These are phyloP conservation scores for Petrocephalus sullivani DNA, from an alignment of 2,797 vertebrate genomes.

Conservation along the genomic window DNA sequence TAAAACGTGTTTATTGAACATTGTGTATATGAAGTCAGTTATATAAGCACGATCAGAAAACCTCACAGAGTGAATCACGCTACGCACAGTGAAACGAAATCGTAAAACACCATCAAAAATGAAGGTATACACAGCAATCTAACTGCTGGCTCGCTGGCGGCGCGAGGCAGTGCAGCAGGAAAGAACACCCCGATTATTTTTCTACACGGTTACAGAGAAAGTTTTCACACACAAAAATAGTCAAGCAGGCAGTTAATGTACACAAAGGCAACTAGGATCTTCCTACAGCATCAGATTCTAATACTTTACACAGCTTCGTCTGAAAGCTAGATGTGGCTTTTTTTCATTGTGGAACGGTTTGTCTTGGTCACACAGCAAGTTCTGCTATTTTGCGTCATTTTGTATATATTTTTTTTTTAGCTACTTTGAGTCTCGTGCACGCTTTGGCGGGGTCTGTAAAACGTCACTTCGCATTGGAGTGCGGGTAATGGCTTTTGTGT, in stretches of 20 bases:
- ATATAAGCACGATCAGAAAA: conserved; percentile 98
- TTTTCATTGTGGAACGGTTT: conserved; percentile 58
- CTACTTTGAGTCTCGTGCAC: conserved; percentile 33
- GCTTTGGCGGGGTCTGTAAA: conserved; percentile 56
- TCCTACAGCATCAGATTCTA: conserved; percentile 98
- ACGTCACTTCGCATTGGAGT: conserved; percentile 49
- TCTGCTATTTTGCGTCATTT: conserved; percentile 24
- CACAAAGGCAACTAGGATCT: conserved; percentile 99
- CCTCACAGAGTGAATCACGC: conserved; percentile 95
- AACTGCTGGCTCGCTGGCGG: conserved; percentile 75
- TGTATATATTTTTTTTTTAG: conserved; percentile 28
- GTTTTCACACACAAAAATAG: conserved; percentile 94
- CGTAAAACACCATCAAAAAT: conserved; percentile 95
- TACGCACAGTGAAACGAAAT: conserved; percentile 98
- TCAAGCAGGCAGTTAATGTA: conserved; percentile 99
- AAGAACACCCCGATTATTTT: conserved; percentile 92
- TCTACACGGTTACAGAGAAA: conserved; percentile 96
- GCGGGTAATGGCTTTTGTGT: conserved; percentile 65
- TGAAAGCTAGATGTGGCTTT: conserved; percentile 81
- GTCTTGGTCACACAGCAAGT: conserved; percentile 70
- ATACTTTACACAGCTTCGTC: conserved; percentile 95
- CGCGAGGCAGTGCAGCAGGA: conserved; percentile 87
- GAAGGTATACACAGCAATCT: conserved; percentile 97
- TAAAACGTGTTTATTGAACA: conserved; percentile 99
- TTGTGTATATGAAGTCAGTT: conserved; percentile 91